Evolutionary conservation across 2,888 invertebrate genomes (phyloP), one percentile per base, ranked within the genome.

Genomic region (Oligia strigilis): DNA sequence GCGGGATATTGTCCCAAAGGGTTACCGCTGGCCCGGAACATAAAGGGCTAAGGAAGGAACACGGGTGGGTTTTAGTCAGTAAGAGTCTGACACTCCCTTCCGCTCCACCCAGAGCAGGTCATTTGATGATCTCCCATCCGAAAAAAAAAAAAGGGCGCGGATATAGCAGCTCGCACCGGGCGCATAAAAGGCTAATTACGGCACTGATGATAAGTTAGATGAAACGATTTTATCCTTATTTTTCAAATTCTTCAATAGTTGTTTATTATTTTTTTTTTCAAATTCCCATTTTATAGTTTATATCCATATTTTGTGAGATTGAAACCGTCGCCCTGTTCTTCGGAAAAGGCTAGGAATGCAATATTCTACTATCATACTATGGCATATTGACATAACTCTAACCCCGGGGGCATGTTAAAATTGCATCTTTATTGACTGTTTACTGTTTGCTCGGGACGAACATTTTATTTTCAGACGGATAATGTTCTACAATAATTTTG

Each of bases 311-410:
- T 29, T 9, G 11, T 23, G 14, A 58, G 23, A 14, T 13, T 49
- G 23, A 13, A 75, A 9, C 4, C 6, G 1, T 62, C n/a, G 0
- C 14, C 4, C 14, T 9, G 1, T 36, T 36, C 19, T 49, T 23
- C 6, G 1, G 9, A 4, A 40, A 29, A 19, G 11, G n/a, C 17
- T 1, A 29, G 58, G 49, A 49, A 78, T 52, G 72, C 29, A 58
- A 77, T 55, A 78, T 78, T n/a, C 5, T 8, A 36, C 46, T 55
- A 78, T 78, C 19, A 5, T 8, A 36, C 46, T 40, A 19, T 36
- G 66, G 36, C 19, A 46, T 36, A n/a, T 36, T 65, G 52, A 55
- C n/a, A 46, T 43, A 65, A 19, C 11, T 36, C 19, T 46, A 19
- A 43, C 23, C 43, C 14, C 2, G 2, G 29, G n/a, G 23, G 1